Percentiles rank a stretch among this genome's conserved stretches.
These are phyloP conservation scores for Poecilia latipinna DNA, from an alignment of 2,113 vertebrate genomes.

Conservation along the genomic window DNA sequence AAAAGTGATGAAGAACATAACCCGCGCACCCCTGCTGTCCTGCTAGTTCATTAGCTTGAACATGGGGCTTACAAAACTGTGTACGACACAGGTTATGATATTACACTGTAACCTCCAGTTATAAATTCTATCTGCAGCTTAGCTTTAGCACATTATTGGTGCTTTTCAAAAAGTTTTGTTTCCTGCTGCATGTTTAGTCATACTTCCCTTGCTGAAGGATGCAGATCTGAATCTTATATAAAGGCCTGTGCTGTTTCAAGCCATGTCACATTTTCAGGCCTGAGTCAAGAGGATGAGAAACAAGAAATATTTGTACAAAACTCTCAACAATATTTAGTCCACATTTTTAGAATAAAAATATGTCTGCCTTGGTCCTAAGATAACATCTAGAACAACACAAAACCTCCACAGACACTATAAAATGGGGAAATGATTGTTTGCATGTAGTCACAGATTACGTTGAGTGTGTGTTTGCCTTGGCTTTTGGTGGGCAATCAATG, in stretches of 20 bases:
- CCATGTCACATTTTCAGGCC: background rate
- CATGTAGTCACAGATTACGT: conserved; percentile 1
- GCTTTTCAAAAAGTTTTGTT: background rate
- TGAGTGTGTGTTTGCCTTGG: conserved; percentile 2
- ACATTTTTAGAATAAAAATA: background rate
- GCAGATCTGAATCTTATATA: too few species aligned
- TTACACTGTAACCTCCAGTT: background rate
- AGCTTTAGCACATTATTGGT: background rate
- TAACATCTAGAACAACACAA: background rate
- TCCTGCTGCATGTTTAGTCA: too few species aligned
- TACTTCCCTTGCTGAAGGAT: too few species aligned
- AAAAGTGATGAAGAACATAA: conserved; percentile 32
- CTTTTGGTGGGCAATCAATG: conserved; percentile 16
- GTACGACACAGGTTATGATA: background rate
- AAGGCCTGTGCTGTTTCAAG: too few species aligned
- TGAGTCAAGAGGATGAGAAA: background rate
- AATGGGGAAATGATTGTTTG: background rate
- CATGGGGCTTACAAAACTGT: conserved; percentile 3
- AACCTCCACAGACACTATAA: conserved; percentile 1
- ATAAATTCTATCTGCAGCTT: background rate
- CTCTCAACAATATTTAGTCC: background rate
- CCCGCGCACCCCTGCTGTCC: conserved; percentile 18
- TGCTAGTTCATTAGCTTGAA: conserved; percentile 27
- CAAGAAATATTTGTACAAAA: background rate
- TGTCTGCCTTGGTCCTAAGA: background rate